phyloP scores from a whole-genome alignment of 2,888 invertebrate genomes.

The Ischnura elegans region DNA sequence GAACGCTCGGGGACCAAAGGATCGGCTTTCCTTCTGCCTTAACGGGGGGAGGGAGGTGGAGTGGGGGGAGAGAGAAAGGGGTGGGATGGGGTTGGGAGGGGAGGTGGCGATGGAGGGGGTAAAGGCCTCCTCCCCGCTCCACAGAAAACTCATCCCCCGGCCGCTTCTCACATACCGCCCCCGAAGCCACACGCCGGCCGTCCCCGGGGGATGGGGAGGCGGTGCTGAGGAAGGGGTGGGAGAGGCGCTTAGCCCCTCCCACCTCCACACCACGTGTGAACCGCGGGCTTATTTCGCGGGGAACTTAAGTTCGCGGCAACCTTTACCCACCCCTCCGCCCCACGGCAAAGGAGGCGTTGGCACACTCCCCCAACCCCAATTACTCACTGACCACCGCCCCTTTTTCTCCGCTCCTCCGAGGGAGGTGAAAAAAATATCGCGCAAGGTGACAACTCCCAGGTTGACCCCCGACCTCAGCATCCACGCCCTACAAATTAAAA shows the following conservation, averaged over 20 bases:
- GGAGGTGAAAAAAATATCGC: neutral
- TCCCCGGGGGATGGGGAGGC: neutral
- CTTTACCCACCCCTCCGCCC: conserved; percentile 34
- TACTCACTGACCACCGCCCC: neutral
- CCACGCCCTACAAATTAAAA: neutral
- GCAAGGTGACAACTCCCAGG: neutral
- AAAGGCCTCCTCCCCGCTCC: neutral
- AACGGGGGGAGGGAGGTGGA: conserved; percentile 68
- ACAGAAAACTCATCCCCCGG: neutral
- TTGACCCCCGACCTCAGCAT: neutral
- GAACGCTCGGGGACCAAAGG: conserved; percentile 68
- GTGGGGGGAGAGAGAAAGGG: neutral
- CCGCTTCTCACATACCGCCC: neutral
- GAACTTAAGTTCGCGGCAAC: conserved; percentile 62
- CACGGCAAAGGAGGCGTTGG: neutral
- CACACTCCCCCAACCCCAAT: neutral
- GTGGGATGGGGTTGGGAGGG: neutral
- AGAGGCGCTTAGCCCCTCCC: conserved; percentile 2
- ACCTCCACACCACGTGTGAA: conserved; percentile 43
- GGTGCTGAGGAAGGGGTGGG: neutral
- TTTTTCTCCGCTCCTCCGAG: neutral
- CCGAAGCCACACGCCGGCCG: conserved; percentile 17
- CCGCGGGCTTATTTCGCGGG: conserved; percentile 51
- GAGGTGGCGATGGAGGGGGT: conserved; percentile 23
- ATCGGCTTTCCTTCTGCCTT: conserved; percentile 72